Evolutionary conservation across 2,888 invertebrate genomes (phyloP).

Genomic region (Strigamia transsilvanica): DNA sequence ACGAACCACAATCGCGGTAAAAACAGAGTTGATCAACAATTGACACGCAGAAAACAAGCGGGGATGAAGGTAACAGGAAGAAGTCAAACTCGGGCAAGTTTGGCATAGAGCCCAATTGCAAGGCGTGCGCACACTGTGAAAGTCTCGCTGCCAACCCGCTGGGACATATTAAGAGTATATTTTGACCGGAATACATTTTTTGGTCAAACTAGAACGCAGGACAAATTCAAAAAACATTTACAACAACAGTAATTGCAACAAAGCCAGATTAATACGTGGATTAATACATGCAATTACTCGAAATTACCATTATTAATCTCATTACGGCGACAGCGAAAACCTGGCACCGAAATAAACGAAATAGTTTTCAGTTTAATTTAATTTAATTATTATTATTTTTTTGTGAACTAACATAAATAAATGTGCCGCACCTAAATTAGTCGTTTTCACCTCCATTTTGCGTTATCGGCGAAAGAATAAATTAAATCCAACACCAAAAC

Average conservation of each 20-base stretch:
- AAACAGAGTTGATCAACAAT: background rate
- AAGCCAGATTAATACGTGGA: background rate
- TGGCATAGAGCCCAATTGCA: conserved; percentile 4
- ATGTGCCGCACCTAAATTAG: too few relatives aligned
- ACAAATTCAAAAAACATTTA: background rate
- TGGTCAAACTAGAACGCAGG: background rate
- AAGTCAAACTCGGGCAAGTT: background rate
- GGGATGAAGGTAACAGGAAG: conserved; percentile 14
- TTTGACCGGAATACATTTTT: conserved; percentile 1
- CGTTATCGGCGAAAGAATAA: background rate
- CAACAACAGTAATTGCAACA: background rate
- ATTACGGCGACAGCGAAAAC: background rate
- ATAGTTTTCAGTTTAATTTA: too few relatives aligned
- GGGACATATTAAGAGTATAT: conserved; percentile 13
- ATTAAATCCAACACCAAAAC: conserved; percentile 1
- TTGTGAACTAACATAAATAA: too few relatives aligned
- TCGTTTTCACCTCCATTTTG: background rate
- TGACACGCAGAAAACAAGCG: background rate
- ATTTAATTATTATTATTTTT: too few relatives aligned
- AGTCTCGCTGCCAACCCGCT: conserved; percentile 6
- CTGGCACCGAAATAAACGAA: too few relatives aligned
- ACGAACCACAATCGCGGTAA: background rate
- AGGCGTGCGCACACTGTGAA: conserved; percentile 1
- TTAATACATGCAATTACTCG: background rate
- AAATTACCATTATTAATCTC: background rate